Evolutionary conservation across 2,888 invertebrate genomes (phyloP).

Genomic region (Neoitamus cyanurus): DNA sequence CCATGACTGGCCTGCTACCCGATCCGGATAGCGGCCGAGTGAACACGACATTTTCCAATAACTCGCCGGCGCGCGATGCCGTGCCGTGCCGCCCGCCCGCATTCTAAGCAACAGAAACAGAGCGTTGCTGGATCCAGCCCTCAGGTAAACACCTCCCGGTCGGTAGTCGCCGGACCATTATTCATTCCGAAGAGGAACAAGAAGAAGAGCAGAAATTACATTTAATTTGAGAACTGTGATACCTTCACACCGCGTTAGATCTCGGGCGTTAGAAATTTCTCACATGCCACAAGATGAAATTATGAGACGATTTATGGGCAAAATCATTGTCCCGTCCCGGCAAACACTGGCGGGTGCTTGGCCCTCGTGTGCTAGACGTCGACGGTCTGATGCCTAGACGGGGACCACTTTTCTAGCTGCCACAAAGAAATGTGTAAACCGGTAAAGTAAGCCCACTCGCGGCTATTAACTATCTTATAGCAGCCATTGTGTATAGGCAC

Average conservation of each 20-base stretch:
- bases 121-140: background rate
- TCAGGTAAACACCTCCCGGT: background rate
- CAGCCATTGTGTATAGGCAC: slow-evolving; percentile 15
- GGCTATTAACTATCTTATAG: slow-evolving; percentile 40
- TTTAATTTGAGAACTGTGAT: slow-evolving; percentile 31
- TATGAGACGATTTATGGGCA: slow-evolving; percentile 30
- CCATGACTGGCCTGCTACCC: background rate
- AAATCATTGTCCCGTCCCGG: slow-evolving; percentile 21
- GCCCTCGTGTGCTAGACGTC: background rate
- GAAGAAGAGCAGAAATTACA: background rate
- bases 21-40: background rate
- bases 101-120: too few relatives aligned
- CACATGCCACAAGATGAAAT: slow-evolving; percentile 42
- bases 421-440: slow-evolving; percentile 36
- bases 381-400: background rate
- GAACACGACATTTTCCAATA: background rate
- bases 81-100: too few relatives aligned
- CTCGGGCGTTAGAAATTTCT: slow-evolving; percentile 23
- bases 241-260: background rate
- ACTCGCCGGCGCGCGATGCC: too few relatives aligned
- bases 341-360: background rate
- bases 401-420: slow-evolving; percentile 17
- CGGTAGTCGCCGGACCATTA: slow-evolving; percentile 4
- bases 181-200: background rate
- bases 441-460: slow-evolving; percentile 43